Conservation (phyloP, 2,888 invertebrate species). For the Agonopterix heracliana region DNA sequence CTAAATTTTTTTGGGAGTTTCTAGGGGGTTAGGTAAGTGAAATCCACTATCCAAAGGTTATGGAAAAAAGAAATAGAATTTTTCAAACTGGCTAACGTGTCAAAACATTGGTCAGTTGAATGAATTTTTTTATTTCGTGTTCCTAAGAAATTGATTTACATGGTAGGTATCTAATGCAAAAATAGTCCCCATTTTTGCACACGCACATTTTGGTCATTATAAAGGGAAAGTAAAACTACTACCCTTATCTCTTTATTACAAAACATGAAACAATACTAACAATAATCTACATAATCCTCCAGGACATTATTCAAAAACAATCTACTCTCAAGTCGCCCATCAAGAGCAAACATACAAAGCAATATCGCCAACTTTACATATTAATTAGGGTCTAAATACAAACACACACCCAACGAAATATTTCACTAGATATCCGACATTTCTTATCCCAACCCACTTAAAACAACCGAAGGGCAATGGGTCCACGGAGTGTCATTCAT, state of each 20-base stretch:
- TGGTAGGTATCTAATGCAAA: too few species aligned
- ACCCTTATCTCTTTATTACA: not conserved
- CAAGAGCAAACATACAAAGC: conserved; percentile 16
- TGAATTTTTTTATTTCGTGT: too few species aligned
- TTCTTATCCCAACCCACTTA: conserved; percentile 73
- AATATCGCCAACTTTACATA: conserved; percentile 39
- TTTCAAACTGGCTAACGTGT: too few species aligned
- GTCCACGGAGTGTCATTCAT: conserved; percentile 75
- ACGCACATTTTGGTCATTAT: too few species aligned
- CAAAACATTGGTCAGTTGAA: too few species aligned
- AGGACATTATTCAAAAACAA: conserved; percentile 16
- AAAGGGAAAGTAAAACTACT: too few species aligned
- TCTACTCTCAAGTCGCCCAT: conserved; percentile 31
- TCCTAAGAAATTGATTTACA: too few species aligned
- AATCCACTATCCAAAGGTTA: too few species aligned
- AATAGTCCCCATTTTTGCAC: too few species aligned
- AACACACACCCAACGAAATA: conserved; percentile 40
- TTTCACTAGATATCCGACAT: conserved; percentile 70
- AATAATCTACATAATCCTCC: not conserved
- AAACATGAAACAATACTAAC: not conserved
- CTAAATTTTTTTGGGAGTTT: too few species aligned
- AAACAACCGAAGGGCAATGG: conserved; percentile 75
- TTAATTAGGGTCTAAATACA: conserved; percentile 38
- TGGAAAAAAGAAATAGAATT: too few species aligned
- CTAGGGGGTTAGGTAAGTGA: too few species aligned